These are phyloP conservation scores for Syrrhaptes paradoxus DNA, from an alignment of 2,113 vertebrate genomes.

Conservation along the genomic window DNA sequence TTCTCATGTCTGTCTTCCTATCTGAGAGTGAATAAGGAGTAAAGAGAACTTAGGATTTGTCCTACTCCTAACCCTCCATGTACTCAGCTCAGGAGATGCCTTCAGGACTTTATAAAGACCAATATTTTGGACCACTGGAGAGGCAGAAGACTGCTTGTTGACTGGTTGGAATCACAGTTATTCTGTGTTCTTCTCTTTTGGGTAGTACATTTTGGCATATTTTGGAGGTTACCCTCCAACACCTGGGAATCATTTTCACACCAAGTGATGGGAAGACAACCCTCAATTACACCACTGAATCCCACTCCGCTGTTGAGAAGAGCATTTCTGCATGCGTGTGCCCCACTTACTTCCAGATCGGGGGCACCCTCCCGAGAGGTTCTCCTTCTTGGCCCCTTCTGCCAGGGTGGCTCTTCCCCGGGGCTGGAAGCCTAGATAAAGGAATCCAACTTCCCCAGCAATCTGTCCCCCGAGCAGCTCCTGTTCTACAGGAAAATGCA, in stretches of 20 bases:
- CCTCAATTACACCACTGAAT: neutral
- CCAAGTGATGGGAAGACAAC: slow-evolving; percentile 9
- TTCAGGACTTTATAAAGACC: neutral
- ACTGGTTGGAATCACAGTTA: neutral
- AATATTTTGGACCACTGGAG: neutral
- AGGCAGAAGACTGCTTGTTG: neutral
- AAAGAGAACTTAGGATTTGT: neutral
- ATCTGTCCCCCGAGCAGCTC: neutral
- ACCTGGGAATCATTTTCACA: slow-evolving; percentile 50
- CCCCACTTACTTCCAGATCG: neutral
- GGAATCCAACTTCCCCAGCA: fast-evolving
- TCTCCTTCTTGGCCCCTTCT: neutral
- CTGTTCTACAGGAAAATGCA: neutral
- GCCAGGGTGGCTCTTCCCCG: fast-evolving
- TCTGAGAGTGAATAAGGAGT: neutral
- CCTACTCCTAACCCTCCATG: neutral
- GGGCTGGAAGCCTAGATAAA: neutral
- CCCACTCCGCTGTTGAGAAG: neutral
- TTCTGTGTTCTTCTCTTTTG: neutral
- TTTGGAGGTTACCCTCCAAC: neutral
- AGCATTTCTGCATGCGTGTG: neutral
- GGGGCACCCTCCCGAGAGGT: fast-evolving
- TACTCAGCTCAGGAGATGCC: neutral
- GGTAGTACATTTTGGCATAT: neutral
- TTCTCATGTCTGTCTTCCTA: neutral